phyloP scores from a whole-genome alignment of 1,140 invertebrate genomes.

The Antheraea pernyi region DNA sequence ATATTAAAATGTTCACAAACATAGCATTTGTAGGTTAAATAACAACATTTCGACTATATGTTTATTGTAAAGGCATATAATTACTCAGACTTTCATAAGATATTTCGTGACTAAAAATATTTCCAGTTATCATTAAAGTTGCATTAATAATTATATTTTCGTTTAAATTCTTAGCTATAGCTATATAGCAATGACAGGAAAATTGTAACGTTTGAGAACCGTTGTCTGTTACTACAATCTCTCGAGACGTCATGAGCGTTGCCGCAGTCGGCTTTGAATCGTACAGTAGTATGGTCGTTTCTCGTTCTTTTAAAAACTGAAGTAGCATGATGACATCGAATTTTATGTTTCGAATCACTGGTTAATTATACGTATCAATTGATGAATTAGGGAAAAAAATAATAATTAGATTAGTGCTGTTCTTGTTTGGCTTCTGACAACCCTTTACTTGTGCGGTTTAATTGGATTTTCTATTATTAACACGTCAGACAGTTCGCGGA shows the following conservation, averaged over 20 bases:
- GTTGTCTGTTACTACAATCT: neutral
- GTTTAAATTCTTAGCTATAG: no score
- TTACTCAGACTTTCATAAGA: no score
- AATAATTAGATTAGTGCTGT: neutral
- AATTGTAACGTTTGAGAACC: neutral
- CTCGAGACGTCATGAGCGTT: neutral
- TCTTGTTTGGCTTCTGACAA: neutral
- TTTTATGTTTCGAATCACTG: neutral
- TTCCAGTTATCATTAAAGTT: no score
- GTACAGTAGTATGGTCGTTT: neutral
- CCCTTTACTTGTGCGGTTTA: neutral
- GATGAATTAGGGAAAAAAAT: neutral
- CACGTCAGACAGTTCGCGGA: conserved; percentile 6
- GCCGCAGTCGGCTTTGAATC: neutral
- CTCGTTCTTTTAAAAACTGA: neutral
- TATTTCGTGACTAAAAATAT: no score
- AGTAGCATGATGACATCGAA: neutral
- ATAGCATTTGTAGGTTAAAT: no score
- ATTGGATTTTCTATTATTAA: conserved; percentile 12
- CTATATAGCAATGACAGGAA: neutral
- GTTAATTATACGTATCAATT: neutral
- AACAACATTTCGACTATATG: no score
- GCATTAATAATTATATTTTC: no score
- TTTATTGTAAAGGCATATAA: no score
- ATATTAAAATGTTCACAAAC: no score